A percentile compares a stretch with the other conserved stretches of the same genome.
phyloP scores from a whole-genome alignment of 2,797 vertebrate species.

The Brachyalestes nurse region DNA sequence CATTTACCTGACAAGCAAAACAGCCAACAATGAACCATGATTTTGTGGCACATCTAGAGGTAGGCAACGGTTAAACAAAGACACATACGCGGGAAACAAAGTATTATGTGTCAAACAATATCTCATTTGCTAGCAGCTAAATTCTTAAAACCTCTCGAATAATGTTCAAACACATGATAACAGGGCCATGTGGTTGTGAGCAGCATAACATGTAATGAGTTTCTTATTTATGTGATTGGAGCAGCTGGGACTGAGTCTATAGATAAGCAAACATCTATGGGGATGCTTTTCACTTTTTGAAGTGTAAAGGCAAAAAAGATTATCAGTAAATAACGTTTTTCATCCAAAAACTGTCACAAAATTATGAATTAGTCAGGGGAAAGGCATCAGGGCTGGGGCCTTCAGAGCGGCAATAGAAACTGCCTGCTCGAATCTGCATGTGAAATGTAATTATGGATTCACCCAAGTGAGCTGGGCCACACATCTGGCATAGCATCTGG shows the following conservation, averaged over 20 bases:
- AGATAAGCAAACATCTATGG: not conserved
- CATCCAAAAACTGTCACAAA: slow-evolving; percentile 52
- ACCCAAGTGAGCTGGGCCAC: slow-evolving; percentile 68
- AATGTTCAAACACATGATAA: too few species aligned
- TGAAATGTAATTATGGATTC: slow-evolving; percentile 82
- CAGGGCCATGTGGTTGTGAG: too few species aligned
- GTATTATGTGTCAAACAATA: too few species aligned
- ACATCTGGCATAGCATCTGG: slow-evolving; percentile 85
- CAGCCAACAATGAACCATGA: too few species aligned
- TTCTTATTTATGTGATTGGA: too few species aligned
- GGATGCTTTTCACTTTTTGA: slow-evolving; percentile 16
- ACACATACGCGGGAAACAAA: too few species aligned
- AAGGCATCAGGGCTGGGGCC: slow-evolving; percentile 38
- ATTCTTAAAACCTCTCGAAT: too few species aligned
- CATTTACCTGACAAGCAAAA: too few species aligned
- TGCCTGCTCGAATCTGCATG: slow-evolving; percentile 70
- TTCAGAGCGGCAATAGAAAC: slow-evolving; percentile 49
- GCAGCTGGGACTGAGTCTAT: not conserved
- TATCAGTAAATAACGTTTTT: slow-evolving; percentile 49
- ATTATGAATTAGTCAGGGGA: slow-evolving; percentile 57
- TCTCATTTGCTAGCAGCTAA: too few species aligned
- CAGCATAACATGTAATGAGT: too few species aligned
- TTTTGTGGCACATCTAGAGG: too few species aligned
- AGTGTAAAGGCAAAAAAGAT: slow-evolving; percentile 47
- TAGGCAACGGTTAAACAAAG: too few species aligned